These are phyloP conservation scores for Clinocottus analis DNA, from an alignment of 2,113 vertebrate genomes.

Conservation along the genomic window DNA sequence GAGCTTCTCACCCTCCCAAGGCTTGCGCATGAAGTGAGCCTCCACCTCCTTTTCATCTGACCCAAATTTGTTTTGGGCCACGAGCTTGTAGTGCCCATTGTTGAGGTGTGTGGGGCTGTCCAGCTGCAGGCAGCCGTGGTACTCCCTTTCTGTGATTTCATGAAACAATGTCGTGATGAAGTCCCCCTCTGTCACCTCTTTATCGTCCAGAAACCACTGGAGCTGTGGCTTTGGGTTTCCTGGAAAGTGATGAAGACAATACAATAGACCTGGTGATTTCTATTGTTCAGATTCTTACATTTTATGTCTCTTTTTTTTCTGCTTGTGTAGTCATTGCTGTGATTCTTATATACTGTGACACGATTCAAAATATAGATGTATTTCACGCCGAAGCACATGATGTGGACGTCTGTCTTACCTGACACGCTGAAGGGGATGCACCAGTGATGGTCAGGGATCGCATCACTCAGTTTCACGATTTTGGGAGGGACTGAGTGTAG, in stretches of 20 bases:
- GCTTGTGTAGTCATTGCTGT: not conserved
- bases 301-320: not conserved
- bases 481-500: conserved; percentile 89
- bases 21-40: conserved; percentile 93
- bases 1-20: conserved; percentile 86
- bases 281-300: conserved; percentile 6
- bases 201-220: conserved; percentile 88
- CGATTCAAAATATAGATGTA: not conserved
- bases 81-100: conserved; percentile 92
- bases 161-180: conserved; percentile 95
- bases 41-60: conserved; percentile 85
- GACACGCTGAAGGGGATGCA: conserved; percentile 98
- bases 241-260: conserved; percentile 26
- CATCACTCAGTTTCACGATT: conserved; percentile 93
- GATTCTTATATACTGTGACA: not conserved
- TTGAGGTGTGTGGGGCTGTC: conserved; percentile 96
- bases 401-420: conserved; percentile 51
- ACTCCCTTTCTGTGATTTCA: conserved; percentile 91
- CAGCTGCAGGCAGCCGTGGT: conserved; percentile 96
- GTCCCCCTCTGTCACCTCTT: conserved; percentile 84
- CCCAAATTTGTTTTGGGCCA: conserved; percentile 89
- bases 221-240: conserved; percentile 91
- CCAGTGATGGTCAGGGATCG: conserved; percentile 95
- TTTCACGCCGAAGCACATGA: not conserved
- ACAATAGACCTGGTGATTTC: not conserved